Base-by-base conservation (phyloP, 2,797 vertebrate species). In the Neostethus bicornis region DNA sequence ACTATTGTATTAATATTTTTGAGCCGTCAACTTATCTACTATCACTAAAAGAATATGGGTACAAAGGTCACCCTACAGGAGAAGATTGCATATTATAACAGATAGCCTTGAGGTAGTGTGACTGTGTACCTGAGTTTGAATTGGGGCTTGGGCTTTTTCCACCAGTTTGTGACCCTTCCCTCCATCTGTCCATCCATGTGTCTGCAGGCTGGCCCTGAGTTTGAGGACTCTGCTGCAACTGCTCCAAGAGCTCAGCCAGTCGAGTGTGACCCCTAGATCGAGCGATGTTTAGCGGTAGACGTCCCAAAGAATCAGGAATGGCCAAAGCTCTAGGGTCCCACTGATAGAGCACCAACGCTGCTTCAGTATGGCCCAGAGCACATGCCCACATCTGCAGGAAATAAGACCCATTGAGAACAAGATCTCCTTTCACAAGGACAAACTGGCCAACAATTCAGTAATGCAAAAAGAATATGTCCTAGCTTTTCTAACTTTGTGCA, bases 341-440 rank as follows among this genome's bases (percentile, higher is more conserved):
- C 85, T 98, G 96, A 80, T 98, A 98, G 32, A 99, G 91, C 70
- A 98, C 95, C 7, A 98, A 73, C 0, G 97, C 96, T 2, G 96
- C 95, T 28, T 99, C 97, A 29, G 93, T 89, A 71, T 99, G 97
- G 38, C 97, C 97, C 28, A 99, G 85, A 63, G 97, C 97, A 23
- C 97, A 99, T 0, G 97, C 96, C 97, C 97, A 99, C 97, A 99
- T 99, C 97, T 99, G 48, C 16, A n/a, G 51, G 57, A 21, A 38
- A 20, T 20, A 49, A 53, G 29, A 14, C n/a, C n/a, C n/a, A n/a
- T n/a, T n/a, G n/a, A n/a, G n/a, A n/a, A n/a, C n/a, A n/a, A n/a
- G n/a, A n/a, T n/a, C n/a, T n/a, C n/a, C n/a, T n/a, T n/a, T n/a
- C n/a, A n/a, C n/a, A n/a, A n/a, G n/a, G n/a, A n/a, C n/a, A n/a